Percentiles rank a stretch among this genome's conserved stretches.
These are phyloP conservation scores for Epistrophe grossulariae DNA, from an alignment of 2,888 invertebrate species.

Conservation along the genomic window DNA sequence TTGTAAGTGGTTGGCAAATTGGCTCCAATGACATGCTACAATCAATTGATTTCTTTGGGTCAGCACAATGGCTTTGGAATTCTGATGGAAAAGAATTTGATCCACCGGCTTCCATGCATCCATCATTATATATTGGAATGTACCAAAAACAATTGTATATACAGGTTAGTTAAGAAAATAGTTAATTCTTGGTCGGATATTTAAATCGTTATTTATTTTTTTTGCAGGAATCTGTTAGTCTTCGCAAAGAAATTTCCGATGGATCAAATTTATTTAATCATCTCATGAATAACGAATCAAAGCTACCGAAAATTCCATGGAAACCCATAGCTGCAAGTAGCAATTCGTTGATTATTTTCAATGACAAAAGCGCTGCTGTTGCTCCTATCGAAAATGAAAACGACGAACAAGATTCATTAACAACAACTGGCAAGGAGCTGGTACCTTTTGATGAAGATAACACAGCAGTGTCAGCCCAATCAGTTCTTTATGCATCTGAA, in stretches of 20 bases:
- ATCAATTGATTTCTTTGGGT: constrained; percentile 90
- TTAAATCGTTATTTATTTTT: not conserved
- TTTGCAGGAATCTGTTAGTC: constrained; percentile 79
- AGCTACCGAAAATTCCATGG: constrained; percentile 87
- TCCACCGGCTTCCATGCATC: constrained; percentile 84
- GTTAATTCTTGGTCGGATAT: not conserved
- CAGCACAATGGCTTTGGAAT: constrained; percentile 85
- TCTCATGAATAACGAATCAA: constrained; percentile 81
- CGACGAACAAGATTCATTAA: constrained; percentile 30
- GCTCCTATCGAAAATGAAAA: constrained; percentile 58
- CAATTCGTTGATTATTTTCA: constrained; percentile 81
- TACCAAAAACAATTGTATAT: constrained; percentile 90
- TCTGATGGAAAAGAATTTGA: constrained; percentile 81
- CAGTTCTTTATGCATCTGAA: constrained; percentile 89
- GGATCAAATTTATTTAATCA: constrained; percentile 80
- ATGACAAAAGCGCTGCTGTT: constrained; percentile 72
- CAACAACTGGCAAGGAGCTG: constrained; percentile 77
- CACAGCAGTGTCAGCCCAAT: constrained; percentile 87
- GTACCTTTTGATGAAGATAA: constrained; percentile 82
- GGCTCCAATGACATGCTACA: constrained; percentile 88
- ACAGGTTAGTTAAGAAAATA: constrained; percentile 78
- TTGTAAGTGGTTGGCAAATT: constrained; percentile 93
- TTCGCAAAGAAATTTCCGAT: constrained; percentile 81
- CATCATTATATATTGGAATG: constrained; percentile 93
- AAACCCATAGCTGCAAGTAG: constrained; percentile 88